These are phyloP conservation scores for Elysia crispata DNA, from an alignment of 2,888 invertebrate species.

Conservation along the genomic window DNA sequence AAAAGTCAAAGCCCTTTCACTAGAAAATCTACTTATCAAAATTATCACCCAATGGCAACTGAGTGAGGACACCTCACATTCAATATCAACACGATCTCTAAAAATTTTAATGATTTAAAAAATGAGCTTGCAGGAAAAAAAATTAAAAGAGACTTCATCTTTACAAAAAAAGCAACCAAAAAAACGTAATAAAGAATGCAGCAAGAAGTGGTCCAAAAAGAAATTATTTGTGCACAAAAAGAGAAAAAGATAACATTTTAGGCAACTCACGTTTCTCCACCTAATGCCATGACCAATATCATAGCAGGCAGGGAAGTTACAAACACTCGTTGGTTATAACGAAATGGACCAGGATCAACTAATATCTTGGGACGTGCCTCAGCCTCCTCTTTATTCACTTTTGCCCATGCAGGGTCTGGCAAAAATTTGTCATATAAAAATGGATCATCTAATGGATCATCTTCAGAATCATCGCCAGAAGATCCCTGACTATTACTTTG, in stretches of 20 bases:
- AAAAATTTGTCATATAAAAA: constrained; percentile 46
- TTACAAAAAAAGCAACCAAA: too few relatives aligned
- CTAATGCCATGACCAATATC: constrained; percentile 65
- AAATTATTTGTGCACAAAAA: too few relatives aligned
- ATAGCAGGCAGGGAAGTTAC: constrained; percentile 70
- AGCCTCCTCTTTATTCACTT: constrained; percentile 39
- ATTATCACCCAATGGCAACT: too few relatives aligned
- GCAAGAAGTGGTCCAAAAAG: too few relatives aligned
- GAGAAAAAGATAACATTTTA: too few relatives aligned
- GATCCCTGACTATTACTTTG: neutral
- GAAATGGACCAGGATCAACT: constrained; percentile 66
- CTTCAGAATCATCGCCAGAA: constrained; percentile 35
- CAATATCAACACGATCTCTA: too few relatives aligned
- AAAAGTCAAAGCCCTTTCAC: too few relatives aligned
- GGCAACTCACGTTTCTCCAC: constrained; percentile 69
- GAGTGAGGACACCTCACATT: too few relatives aligned
- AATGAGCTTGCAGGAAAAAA: too few relatives aligned
- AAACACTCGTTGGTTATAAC: constrained; percentile 67
- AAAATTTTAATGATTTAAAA: too few relatives aligned
- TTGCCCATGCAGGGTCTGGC: constrained; percentile 36
- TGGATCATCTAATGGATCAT: constrained; percentile 46
- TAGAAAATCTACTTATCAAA: too few relatives aligned
- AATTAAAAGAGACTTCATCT: neutral
- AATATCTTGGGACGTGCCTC: constrained; percentile 50
- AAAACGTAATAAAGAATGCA: too few relatives aligned